A percentile compares a stretch with the other conserved stretches of the same genome.
phyloP scores from a whole-genome alignment of 2,888 invertebrate species.

The Temnothorax rugatulus region DNA sequence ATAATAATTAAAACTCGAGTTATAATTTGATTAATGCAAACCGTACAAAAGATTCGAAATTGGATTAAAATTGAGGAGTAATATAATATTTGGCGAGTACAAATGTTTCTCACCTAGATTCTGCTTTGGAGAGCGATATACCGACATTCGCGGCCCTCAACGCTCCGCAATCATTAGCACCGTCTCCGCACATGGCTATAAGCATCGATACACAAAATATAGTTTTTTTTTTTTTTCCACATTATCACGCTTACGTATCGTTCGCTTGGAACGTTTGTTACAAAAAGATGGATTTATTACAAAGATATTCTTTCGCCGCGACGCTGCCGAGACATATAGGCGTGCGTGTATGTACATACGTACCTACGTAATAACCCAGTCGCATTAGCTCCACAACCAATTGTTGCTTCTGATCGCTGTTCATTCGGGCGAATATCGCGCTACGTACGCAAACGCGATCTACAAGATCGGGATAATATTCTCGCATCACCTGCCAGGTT shows the following conservation, averaged over 20 bases:
- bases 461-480: constrained; percentile 91
- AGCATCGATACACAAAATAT: not conserved
- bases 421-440: constrained; percentile 94
- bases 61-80: not conserved
- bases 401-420: constrained; percentile 93
- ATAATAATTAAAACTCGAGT: not conserved
- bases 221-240: no score
- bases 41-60: not conserved
- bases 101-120: constrained; percentile 88
- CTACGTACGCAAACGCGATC: constrained; percentile 89
- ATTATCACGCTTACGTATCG: not conserved
- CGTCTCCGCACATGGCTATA: constrained; percentile 90
- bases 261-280: not conserved
- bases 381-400: constrained; percentile 91
- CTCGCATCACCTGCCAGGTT: constrained; percentile 92
- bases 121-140: constrained; percentile 95
- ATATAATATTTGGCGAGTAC: not conserved
- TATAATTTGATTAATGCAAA: not conserved
- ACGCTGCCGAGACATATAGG: not conserved
- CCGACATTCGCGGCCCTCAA: constrained; percentile 95
- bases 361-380: constrained; percentile 90
- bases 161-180: constrained; percentile 96
- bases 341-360: constrained; percentile 80
- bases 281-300: not conserved
- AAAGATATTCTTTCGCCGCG: not conserved